These are phyloP conservation scores for Ianthella basta DNA, from an alignment of 37 sponge, comb jelly and placozoan genomes.

Conservation along the genomic window DNA sequence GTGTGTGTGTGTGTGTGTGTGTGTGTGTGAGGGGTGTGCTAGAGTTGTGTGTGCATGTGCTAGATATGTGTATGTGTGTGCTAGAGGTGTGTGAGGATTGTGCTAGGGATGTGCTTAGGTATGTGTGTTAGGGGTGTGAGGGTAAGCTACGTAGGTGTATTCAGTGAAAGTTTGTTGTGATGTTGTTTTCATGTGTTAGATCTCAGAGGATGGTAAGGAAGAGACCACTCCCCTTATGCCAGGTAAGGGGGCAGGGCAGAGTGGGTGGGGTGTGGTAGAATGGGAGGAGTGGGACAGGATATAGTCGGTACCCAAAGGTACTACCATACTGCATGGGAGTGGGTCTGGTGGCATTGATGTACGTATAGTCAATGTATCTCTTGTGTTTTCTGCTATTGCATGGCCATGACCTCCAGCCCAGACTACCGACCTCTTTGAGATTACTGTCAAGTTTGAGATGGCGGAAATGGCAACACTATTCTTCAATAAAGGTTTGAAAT, in stretches of 20 bases:
- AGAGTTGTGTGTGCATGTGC: background rate
- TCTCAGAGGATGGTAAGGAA: too few relatives aligned
- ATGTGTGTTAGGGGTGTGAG: background rate
- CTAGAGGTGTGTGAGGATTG: too few relatives aligned
- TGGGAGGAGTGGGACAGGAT: too few relatives aligned
- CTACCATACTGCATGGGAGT: background rate
- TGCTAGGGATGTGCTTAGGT: too few relatives aligned
- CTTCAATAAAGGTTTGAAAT: constrained; percentile 14
- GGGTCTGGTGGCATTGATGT: background rate
- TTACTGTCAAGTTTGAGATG: constrained; percentile 86
- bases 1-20: background rate
- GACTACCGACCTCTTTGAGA: constrained; percentile 61
- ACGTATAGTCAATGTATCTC: background rate
- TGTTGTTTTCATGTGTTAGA: too few relatives aligned
- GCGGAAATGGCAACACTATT: constrained; percentile 45
- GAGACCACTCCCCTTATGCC: too few relatives aligned
- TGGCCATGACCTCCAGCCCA: background rate
- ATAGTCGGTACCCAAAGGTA: too few relatives aligned
- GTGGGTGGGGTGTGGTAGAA: too few relatives aligned
- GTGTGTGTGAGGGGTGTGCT: background rate
- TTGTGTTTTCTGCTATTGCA: background rate
- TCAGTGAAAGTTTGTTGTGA: background rate
- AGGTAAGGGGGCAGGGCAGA: too few relatives aligned
- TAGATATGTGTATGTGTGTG: background rate
- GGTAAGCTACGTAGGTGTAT: background rate